These are phyloP conservation scores for Dolichoris vasculosae DNA, from an alignment of 1,140 invertebrate genomes.

Conservation along the genomic window DNA sequence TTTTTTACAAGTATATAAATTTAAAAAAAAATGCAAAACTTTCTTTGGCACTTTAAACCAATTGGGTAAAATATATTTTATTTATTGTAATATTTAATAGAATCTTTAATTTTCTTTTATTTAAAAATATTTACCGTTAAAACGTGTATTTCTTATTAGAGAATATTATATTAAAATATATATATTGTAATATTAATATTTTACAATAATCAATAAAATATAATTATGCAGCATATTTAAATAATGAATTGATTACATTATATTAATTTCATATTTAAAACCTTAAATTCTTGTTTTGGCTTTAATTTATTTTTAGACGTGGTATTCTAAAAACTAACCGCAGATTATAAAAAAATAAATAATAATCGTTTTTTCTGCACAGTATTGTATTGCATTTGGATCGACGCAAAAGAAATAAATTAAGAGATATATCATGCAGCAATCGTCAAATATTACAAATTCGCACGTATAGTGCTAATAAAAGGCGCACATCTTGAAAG, in stretches of 20 bases:
- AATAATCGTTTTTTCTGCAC: neutral
- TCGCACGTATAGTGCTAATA: neutral
- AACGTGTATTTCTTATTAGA: too few species aligned
- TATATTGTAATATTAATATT: too few species aligned
- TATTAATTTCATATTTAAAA: neutral
- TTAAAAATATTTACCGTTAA: too few species aligned
- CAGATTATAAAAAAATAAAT: too few species aligned
- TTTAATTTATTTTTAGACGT: too few species aligned
- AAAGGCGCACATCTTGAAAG: conserved; percentile 1
- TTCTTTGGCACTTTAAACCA: neutral
- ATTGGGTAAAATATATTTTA: neutral
- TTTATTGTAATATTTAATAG: too few species aligned
- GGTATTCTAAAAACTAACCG: too few species aligned
- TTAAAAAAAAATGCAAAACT: neutral
- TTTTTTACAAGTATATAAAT: neutral
- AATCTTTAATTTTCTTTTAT: too few species aligned
- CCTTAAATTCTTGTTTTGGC: too few species aligned
- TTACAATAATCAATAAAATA: too few species aligned
- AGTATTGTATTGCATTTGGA: neutral
- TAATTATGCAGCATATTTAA: neutral
- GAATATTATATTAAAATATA: too few species aligned
- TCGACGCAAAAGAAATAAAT: neutral
- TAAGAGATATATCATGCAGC: neutral
- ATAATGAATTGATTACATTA: neutral
- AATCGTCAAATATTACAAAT: neutral